These are phyloP conservation scores for Orthochromis malagaraziensis DNA, from an alignment of 2,113 vertebrate species.

Conservation along the genomic window DNA sequence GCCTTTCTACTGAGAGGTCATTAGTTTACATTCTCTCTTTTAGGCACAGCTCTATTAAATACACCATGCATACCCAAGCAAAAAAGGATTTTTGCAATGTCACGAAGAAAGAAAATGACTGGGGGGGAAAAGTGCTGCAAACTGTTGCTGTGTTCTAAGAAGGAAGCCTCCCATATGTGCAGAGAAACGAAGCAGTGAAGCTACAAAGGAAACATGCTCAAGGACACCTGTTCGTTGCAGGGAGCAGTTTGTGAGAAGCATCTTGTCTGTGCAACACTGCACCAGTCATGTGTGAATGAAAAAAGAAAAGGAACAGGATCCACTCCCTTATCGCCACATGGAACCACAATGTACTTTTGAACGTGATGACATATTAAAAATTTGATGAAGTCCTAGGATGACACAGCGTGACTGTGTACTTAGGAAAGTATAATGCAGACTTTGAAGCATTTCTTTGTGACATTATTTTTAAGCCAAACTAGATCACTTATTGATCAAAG, in stretches of 20 bases:
- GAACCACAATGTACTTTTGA: neutral
- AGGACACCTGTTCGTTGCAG: slow-evolving; percentile 54
- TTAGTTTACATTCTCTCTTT: slow-evolving; percentile 17
- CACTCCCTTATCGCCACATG: neutral
- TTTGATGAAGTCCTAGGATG: neutral
- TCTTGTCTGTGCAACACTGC: neutral
- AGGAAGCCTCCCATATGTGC: slow-evolving; percentile 17
- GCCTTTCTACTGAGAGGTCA: slow-evolving; percentile 32
- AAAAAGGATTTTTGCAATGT: slow-evolving; percentile 14
- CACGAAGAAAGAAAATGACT: neutral
- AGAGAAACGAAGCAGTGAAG: neutral
- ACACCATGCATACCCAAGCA: neutral
- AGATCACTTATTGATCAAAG: slow-evolving; percentile 56
- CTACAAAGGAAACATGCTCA: slow-evolving; percentile 43
- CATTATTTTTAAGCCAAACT: neutral
- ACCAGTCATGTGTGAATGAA: slow-evolving; percentile 8
- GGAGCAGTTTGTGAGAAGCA: slow-evolving; percentile 16
- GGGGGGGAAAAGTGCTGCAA: neutral
- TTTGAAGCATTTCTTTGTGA: neutral
- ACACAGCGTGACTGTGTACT: neutral
- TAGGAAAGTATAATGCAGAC: neutral
- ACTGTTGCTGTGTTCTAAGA: slow-evolving; percentile 10
- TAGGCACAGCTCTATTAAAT: slow-evolving; percentile 7
- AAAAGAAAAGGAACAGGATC: neutral
- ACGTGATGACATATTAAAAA: neutral